Base-by-base conservation (phyloP, 2,888 invertebrate species). In the Drosophila infuscata region DNA sequence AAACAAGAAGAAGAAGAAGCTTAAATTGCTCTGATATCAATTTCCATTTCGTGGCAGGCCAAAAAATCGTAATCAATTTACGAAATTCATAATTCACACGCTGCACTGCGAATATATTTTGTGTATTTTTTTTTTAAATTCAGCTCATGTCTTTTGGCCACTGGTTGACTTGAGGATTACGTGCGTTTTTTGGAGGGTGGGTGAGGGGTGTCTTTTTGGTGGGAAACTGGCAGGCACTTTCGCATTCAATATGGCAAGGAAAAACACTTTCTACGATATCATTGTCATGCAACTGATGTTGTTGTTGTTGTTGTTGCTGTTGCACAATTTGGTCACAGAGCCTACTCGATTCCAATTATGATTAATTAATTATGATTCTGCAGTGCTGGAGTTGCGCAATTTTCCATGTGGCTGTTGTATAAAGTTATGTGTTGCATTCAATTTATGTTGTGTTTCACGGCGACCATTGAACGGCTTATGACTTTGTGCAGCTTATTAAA, bases 261-360 rank as follows among this genome's bases (percentile, higher is more conserved):
- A 81, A 79, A 82, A 49, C 74, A 82, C 91, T 91, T 91, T 91
- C 91, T 89, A 80, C 91, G 81, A 78, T 69, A 79, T 73, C 78
- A 76, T 76, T 87, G 70, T 57, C 74, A 77, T 79, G 60, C 59
- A 33, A 35, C 35, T 33, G 56, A 33, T 52, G 66, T 48, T 43
- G 60, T 38, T 56, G 70, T 66, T 61, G 36, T 3, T 38, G 17
- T 38, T 20, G 30, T 46, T 0, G 41, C 48, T 30, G 49, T 76
- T 67, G 70, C 75, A 62, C 38, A 72, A 76, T 74, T 80, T 67
- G 51, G 46, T 35, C 25, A 25, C 66, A 29, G 15, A 25, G 33
- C 54, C 54, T 33, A 46, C 46, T 58, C 58, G 49, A 49, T 25
- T 36, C 60, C 51, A 70, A 74, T 79, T 86, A 86, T 25, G 20